Evolutionary conservation across 2,113 vertebrate genomes (phyloP), one percentile per base, ranked within the genome.

Genomic region (Sclerurus mexicanus): DNA sequence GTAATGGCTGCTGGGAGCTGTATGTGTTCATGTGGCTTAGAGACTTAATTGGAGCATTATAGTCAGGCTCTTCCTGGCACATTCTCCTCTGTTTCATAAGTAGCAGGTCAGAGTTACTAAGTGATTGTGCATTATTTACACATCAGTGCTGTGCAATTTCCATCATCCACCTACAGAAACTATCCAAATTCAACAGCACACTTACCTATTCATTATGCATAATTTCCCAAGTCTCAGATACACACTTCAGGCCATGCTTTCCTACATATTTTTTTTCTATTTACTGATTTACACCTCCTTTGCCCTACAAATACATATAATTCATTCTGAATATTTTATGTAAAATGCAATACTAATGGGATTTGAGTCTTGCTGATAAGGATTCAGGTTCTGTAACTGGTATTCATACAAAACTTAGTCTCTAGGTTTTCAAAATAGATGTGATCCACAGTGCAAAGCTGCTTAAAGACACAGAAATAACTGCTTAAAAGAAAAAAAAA

Each of bases 401-500:
- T 89, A 72, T 92, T 95, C 80, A 55, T 77, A 63, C 10, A 90
- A 91, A 93, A 92, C 56, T 71, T 52, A 72, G 37, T 95, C 56
- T 81, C 52, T 56, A 44, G 11, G 49, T 81, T 95, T 95, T 95
- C 76, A 90, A 92, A 95, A 93, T 33, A 90, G 73, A 92, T 55
- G 83, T 9, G 21, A 94, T 81, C 82, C 85, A 81, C 46, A 64
- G 58, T 50, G 76, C 25, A 91, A 93, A 94, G 52, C 85, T 52
- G 58, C 96, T 95, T 96, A 92, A 93, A 94, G 69, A 67, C 60
- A 92, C 60, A 74, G 66, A 90, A 94, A 93, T 78, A 92, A 93
- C 35, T 19, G 14, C 40, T 74, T 84, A 66, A 67, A 87, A 85
- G 27, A 6, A 6, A 27, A 33, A 52, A 24, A 21, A 23, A n/a